Conservation (phyloP, 2,888 invertebrate species). For the Carterocephalus palaemon region DNA sequence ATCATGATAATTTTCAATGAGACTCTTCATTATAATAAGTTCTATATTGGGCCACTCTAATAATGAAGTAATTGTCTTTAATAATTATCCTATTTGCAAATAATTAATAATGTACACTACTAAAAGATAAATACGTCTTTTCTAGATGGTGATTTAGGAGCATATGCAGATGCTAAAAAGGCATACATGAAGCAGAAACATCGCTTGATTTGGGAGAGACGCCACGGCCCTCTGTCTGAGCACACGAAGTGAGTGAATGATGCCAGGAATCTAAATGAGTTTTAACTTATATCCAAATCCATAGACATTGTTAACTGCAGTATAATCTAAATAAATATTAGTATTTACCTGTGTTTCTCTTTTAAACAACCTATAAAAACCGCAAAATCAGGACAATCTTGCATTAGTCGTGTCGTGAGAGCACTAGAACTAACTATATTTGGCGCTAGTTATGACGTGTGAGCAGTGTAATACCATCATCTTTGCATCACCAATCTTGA, state of each 20-base stretch:
- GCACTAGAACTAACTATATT: too few species aligned
- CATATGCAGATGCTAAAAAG: slow-evolving; percentile 82
- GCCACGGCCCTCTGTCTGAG: slow-evolving; percentile 84
- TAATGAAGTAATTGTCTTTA: too few species aligned
- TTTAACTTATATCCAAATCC: slow-evolving; percentile 7
- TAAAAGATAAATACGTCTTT: slow-evolving; percentile 11
- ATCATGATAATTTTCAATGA: too few species aligned
- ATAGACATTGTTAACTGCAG: slow-evolving; percentile 19
- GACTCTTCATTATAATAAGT: too few species aligned
- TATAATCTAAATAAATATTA: slow-evolving; percentile 21
- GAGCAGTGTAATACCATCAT: too few species aligned
- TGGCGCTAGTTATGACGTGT: too few species aligned
- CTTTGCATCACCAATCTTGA: too few species aligned
- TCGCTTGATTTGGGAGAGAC: slow-evolving; percentile 97
- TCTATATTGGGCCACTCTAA: too few species aligned
- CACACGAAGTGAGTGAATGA: slow-evolving; percentile 47
- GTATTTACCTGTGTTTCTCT: neutral
- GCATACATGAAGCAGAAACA: slow-evolving; percentile 99
- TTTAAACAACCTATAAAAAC: neutral
- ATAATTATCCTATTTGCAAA: too few species aligned
- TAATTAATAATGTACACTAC: too few species aligned
- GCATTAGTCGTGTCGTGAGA: too few species aligned
- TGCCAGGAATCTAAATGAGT: neutral
- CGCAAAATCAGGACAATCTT: too few species aligned
- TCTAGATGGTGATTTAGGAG: slow-evolving; percentile 95